Evolutionary conservation across 92 coral and sea anemone genomes (phyloP).

Genomic region (Porites divaricata): DNA sequence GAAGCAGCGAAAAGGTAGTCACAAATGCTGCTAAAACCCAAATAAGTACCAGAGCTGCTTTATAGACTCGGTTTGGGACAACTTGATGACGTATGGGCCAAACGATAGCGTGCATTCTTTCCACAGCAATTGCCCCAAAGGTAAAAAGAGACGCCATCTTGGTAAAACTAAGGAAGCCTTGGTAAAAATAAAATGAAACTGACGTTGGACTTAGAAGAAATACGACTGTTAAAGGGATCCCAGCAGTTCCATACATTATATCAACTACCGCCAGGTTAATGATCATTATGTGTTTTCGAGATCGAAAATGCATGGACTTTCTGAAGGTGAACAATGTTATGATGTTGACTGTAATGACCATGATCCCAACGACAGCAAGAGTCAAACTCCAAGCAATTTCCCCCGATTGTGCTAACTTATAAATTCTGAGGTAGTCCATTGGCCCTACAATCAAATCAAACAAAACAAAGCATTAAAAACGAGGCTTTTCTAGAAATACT

Average conservation of each 20-base stretch:
- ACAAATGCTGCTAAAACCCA: not conserved
- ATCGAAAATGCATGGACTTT: not conserved
- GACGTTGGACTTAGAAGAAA: not conserved
- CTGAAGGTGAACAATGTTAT: not conserved
- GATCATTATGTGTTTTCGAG: slow-evolving; percentile 12
- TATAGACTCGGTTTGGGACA: not conserved
- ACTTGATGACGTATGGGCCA: slow-evolving; percentile 31
- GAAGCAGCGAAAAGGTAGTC: not conserved
- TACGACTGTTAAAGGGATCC: not conserved
- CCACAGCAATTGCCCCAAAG: slow-evolving; percentile 5
- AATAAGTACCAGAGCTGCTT: not conserved
- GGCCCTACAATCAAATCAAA: not conserved
- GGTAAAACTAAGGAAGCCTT: not conserved
- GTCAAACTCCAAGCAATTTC: not conserved
- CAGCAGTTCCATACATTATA: slow-evolving; percentile 10
- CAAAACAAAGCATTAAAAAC: too few species aligned
- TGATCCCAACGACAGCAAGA: not conserved
- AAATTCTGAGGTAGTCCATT: not conserved
- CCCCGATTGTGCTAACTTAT: not conserved
- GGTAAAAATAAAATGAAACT: not conserved
- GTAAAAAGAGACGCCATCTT: slow-evolving; percentile 2
- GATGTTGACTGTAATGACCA: not conserved
- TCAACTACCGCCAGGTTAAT: slow-evolving; percentile 21
- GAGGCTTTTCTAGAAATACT: too few species aligned
- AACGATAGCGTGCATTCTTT: slow-evolving; percentile 12